Evolutionary conservation across 2,113 vertebrate species (phyloP), one percentile per base, ranked within the genome.

Genomic region (Saiga tatarica): DNA sequence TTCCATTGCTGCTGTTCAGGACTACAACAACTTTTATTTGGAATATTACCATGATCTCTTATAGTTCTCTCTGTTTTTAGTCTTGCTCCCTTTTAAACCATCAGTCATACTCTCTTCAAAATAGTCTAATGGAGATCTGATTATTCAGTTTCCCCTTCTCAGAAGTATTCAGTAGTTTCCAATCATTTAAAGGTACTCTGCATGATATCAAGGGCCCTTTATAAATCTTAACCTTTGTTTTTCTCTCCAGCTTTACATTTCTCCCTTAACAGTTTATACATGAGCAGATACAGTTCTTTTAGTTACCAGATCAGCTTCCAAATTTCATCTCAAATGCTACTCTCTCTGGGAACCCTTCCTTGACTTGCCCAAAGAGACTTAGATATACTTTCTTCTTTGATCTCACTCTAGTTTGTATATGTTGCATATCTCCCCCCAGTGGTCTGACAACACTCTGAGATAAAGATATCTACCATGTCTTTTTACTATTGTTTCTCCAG

Each of bases 241-340:
- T 85, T 47, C 30, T 94, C 11, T 94, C 7, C 9, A 93, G 28
- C 8, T 50, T 84, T 57, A 53, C n/a, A 64, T 94, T 55, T 94
- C 23, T 87, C 45, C 28, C 36, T 96, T 81, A 79, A 59, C 8
- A 91, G 30, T 55, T 97, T 92, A 84, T 83, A 21, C 7, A 14
- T 71, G 62, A 94, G 74, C 74, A 82, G 13, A 92, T 98, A 88
- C 7, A 87, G 25, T 96, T 91, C 91, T 93, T 93, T 71, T 52
- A 88, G 60, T 95, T 93, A 26, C 39, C 28, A 95, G 23, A 42
- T 91, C 10, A 86, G 60, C 71, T 88, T 94, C 59, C 28, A 94
- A 36, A 53, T 93, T 62, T 86, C 59, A 67, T 81, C 21, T 94
- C 50, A 95, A 86, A 89, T 91, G 39, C 47, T 92, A 3, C 47